These are phyloP conservation scores for Cephus spinipes DNA, from an alignment of 2,888 invertebrate species.

Conservation along the genomic window DNA sequence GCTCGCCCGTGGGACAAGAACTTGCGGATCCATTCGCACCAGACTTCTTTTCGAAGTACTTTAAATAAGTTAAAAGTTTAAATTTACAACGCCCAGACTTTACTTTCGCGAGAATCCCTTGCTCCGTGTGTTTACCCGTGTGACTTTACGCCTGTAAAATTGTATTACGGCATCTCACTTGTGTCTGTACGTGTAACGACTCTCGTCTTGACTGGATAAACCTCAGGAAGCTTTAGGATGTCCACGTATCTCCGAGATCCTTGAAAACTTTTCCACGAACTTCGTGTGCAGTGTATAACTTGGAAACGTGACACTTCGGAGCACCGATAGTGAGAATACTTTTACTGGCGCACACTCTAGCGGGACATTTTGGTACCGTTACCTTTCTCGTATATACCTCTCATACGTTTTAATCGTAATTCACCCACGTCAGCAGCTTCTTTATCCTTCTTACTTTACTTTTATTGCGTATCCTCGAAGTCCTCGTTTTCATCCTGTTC, in stretches of 20 bases:
- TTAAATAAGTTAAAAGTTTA: neutral
- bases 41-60: neutral
- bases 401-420: neutral
- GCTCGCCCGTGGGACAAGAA: constrained; percentile 18
- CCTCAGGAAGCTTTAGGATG: neutral
- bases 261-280: neutral
- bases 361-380: neutral
- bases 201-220: neutral
- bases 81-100: neutral
- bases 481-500: neutral
- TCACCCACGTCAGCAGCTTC: neutral
- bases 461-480: neutral
- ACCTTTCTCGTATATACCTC: neutral
- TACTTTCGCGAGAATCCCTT: neutral
- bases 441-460: neutral
- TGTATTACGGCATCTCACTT: neutral
- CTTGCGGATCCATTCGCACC: constrained; percentile 10
- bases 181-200: neutral
- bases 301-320: neutral
- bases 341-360: neutral
- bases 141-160: neutral
- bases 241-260: neutral
- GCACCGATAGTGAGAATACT: neutral
- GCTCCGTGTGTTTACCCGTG: neutral
- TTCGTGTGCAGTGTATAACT: neutral